phyloP scores from a whole-genome alignment of 2,888 invertebrate species.

The Sclerodermus sp. region DNA sequence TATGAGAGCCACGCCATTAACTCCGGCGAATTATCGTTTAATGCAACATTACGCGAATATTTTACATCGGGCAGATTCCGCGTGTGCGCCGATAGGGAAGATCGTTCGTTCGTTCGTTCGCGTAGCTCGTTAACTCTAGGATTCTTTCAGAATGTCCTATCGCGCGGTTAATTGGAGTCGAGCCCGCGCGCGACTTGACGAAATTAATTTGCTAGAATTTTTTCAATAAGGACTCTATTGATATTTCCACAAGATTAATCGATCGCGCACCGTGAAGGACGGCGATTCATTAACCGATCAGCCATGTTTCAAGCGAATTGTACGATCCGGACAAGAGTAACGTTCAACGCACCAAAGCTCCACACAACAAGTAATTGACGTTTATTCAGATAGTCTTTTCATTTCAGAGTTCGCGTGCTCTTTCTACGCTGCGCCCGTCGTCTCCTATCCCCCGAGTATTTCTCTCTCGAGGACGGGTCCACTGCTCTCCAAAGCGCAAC shows the following conservation, averaged over 20 bases:
- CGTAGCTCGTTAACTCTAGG: no score
- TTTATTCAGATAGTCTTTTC: slow-evolving; percentile 18
- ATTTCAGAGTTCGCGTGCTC: slow-evolving; percentile 4
- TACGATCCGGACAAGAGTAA: background rate
- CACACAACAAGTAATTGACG: slow-evolving; percentile 17
- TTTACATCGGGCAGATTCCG: no score
- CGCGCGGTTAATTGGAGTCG: no score
- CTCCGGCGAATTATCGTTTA: no score
- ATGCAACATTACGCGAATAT: no score
- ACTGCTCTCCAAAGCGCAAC: slow-evolving; percentile 11
- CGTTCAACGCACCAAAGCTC: slow-evolving; percentile 10
- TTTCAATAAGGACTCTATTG: background rate
- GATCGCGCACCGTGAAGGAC: background rate
- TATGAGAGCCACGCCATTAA: no score
- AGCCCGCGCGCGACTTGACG: no score
- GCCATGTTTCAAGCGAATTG: background rate
- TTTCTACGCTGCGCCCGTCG: background rate
- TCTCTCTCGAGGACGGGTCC: background rate
- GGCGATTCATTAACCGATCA: background rate
- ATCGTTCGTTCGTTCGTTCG: no score
- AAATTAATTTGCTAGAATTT: no score
- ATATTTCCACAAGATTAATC: background rate
- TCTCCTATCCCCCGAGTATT: background rate
- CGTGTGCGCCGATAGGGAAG: no score
- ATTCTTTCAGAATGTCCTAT: no score